Base-by-base conservation (phyloP, 1,140 invertebrate genomes). In the Euwallacea fornicatus region DNA sequence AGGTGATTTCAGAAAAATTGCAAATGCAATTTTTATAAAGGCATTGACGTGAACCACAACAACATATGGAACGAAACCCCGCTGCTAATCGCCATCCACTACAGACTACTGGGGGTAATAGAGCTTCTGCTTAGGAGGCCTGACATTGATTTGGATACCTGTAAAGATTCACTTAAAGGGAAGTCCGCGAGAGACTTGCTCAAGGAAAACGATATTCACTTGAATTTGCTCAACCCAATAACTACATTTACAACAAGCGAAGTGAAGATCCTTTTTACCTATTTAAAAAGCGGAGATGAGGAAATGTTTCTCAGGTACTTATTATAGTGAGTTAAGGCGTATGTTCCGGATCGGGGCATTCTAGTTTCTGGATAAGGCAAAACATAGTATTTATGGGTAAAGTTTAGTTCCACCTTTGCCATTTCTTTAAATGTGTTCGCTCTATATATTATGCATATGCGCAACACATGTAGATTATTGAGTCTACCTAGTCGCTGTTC, bases 41-140 rank as follows among this genome's bases (percentile, higher is more conserved):
- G 71, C 7, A 66, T 75, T 9, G 69, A 76, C 10, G 46, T 76
- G 6, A 75, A 76, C 58, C 74, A 75, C 46, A 69, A 58, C 16
- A 75, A 76, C 53, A 69, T 75, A 41, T 76, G 73, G 73, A 70
- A 70, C 41, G 74, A 76, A 61, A 71, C 74, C 7, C 75, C 75
- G 10, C 44, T 76, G 41, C 53, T 75, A 13, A 68, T 75, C 13
- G 75, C 75, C 7, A 56, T 76, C 16, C 50, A 66, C 42, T 66
- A 73, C 53, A 63, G 69, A 54, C 71, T 69, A 13, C 42, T 69
- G 9, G 11, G 50, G 10, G 66, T 76, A 9, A 69, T 72, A 2
- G 7, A 72, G n/a, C 16, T 73, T 7, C 54, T 76, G 42, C 59
- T 70, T 1, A 62, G 9, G 13, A 42, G 46, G 46, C 42, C 7